phyloP scores from a whole-genome alignment of 2,113 vertebrate species.

The Lates calcarifer region DNA sequence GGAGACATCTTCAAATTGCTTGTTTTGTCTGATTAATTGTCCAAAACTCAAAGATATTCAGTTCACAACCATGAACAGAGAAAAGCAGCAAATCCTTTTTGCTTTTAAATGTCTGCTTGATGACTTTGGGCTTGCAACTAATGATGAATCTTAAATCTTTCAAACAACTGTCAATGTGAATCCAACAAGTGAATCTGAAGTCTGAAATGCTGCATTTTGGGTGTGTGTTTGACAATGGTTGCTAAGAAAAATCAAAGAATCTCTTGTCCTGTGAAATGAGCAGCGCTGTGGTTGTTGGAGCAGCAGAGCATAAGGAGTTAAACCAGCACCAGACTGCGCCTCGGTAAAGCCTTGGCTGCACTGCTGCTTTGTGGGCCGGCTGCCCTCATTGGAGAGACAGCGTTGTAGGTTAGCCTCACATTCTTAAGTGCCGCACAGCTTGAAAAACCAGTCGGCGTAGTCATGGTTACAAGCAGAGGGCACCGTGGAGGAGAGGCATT shows the following conservation, averaged over 20 bases:
- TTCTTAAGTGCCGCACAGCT: slow-evolving; percentile 81
- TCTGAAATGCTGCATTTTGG: background rate
- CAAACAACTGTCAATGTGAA: background rate
- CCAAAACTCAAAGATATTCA: background rate
- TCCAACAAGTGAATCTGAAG: background rate
- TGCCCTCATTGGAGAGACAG: slow-evolving; percentile 53
- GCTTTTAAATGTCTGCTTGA: too few species aligned
- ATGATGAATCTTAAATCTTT: too few species aligned
- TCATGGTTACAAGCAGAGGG: slow-evolving; percentile 83
- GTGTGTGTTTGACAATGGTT: background rate
- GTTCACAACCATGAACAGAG: background rate
- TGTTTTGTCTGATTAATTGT: background rate
- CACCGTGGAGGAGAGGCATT: slow-evolving; percentile 75
- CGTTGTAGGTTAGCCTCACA: slow-evolving; percentile 65
- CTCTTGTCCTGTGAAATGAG: background rate
- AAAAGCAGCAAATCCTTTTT: background rate
- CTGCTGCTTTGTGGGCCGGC: slow-evolving; percentile 54
- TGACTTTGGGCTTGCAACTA: background rate
- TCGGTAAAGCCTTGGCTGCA: slow-evolving; percentile 48
- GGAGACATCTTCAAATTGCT: background rate
- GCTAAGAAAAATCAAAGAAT: slow-evolving; percentile 29
- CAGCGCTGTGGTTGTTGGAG: background rate
- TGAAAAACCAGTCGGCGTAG: slow-evolving; percentile 92
- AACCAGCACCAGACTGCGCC: slow-evolving; percentile 28
- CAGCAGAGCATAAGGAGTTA: slow-evolving; percentile 53